Evolutionary conservation across 2,888 invertebrate species (phyloP), one percentile per base, ranked within the genome.

Genomic region (Entomobrya multifasciata): DNA sequence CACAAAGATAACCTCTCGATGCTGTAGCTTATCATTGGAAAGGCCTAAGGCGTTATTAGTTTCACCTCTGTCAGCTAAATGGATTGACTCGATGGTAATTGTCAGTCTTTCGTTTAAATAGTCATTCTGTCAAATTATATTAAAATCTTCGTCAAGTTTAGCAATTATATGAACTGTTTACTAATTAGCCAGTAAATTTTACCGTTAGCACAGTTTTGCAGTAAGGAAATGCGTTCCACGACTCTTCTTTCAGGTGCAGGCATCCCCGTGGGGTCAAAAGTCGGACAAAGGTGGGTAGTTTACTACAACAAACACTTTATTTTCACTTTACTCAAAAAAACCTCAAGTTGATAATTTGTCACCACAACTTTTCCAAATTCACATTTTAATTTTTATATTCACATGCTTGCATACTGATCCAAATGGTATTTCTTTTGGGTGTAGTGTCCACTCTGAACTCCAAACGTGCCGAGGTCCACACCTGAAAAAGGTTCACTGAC

Each of bases 351-450:
- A 13, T 36, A 17, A 8, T 27, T 67, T 49, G 62, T 72, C 5
- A 17, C 2, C 20, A 70, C 13, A 13, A 55, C 27, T 10, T 52
- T 4, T 74, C 3, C 11, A 52, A 49, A 62, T 62, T 62, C 30
- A 62, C 27, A 30, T 30, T 30, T 62, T 57, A 52, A n/a, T n/a
- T n/a, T n/a, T n/a, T n/a, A 13, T 52, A 62, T 62, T 62, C 62
- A 62, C 62, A 62, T 62, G 62, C 27, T 15, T 44, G 30, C 82
- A 91, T 90, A 94, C 94, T 93, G 97, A 92, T 97, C 96, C 94
- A 99, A 94, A 93, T 99, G 99, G 94, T 99, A 99, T 92, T 99
- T 98, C 94, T 99, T 99, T 94, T 99, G 98, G 90, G 99, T 99
- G 94, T 98, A 99, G 94, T 99, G 99, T 90, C 99, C 99, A 88